phyloP scores from a whole-genome alignment of 1,140 invertebrate genomes.

The Drosophila pallidifrons region DNA sequence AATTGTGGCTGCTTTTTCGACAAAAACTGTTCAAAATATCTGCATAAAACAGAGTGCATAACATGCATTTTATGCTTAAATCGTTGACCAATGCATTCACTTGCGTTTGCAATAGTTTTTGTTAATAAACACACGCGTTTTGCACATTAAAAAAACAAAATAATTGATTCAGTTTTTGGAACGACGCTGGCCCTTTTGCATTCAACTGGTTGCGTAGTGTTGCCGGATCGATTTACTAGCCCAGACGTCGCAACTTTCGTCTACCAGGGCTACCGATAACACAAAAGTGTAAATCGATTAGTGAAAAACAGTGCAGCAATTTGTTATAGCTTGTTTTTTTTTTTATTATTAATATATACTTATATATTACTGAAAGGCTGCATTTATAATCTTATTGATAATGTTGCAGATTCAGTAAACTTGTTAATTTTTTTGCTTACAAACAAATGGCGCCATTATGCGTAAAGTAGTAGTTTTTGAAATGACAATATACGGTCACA shows the following conservation, averaged over 20 bases:
- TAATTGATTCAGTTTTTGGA: conserved; percentile 51
- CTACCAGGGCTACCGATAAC: conserved; percentile 28
- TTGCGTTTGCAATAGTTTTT: not conserved
- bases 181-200: conserved; percentile 54
- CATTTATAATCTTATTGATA: too few relatives aligned
- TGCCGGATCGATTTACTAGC: conserved; percentile 36
- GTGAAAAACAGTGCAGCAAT: too few relatives aligned
- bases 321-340: too few relatives aligned
- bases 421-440: too few relatives aligned
- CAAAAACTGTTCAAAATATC: conserved; percentile 36
- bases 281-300: too few relatives aligned
- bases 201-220: conserved; percentile 66
- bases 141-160: conserved; percentile 64
- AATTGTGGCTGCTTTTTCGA: conserved; percentile 23
- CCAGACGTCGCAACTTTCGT: not conserved
- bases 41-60: conserved; percentile 2
- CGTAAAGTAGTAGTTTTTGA: not conserved
- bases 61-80: conserved; percentile 40
- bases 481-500: not conserved
- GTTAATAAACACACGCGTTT: conserved; percentile 19
- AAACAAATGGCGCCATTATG: too few relatives aligned
- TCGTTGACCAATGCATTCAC: not conserved
- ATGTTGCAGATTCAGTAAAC: too few relatives aligned
- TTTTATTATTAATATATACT: too few relatives aligned
- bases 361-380: too few relatives aligned